Evolutionary conservation across 2,888 invertebrate species (phyloP), one percentile per base, ranked within the genome.

Genomic region (Marronus borbonicus): DNA sequence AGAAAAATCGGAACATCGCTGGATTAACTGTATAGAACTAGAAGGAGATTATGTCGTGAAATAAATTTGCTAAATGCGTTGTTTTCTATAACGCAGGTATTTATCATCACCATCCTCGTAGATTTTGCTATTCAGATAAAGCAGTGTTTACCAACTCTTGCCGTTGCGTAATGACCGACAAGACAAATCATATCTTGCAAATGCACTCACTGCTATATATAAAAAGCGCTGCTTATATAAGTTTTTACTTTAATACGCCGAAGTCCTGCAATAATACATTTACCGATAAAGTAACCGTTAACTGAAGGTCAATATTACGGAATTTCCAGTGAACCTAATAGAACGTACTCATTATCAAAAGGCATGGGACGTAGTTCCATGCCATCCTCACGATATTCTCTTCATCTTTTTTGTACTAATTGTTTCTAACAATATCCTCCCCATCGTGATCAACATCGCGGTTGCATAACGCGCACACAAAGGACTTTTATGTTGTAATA

Each of bases 231-330:
- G 55, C 8, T 55, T 55, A 55, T 55, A 20, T 17, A 20, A 17
- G 55, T 55, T 55, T 55, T 55, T 44, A 20, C 55, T 17, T 55
- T 55, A 55, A 55, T 20, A 44, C 44, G 12, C 10, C 44, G 12
- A 44, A 44, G 44, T 8, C n/a, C 31, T 4, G 31, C 55, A 20
- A 55, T n/a, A 55, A 55, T 55, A 55, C n/a, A 3, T 17, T 55
- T 55, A 55, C 55, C 55, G 55, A n/a, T 17, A 20, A 55, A 55
- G 55, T 55, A 55, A 55, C 55, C 14, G 55, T 55, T 55, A 17
- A 55, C 17, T 20, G 55, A 55, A 55, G 55, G 55, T 55, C 20
- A 55, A 55, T 55, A 17, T 7, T 17, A 20, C 14, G 55, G 55
- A 55, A 55, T 55, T 55, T 55, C 55, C 55, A 55, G 17, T 55